Percentiles rank a stretch among this genome's conserved stretches.
phyloP scores from a whole-genome alignment of 2,888 invertebrate species.

The Magallana nippona region DNA sequence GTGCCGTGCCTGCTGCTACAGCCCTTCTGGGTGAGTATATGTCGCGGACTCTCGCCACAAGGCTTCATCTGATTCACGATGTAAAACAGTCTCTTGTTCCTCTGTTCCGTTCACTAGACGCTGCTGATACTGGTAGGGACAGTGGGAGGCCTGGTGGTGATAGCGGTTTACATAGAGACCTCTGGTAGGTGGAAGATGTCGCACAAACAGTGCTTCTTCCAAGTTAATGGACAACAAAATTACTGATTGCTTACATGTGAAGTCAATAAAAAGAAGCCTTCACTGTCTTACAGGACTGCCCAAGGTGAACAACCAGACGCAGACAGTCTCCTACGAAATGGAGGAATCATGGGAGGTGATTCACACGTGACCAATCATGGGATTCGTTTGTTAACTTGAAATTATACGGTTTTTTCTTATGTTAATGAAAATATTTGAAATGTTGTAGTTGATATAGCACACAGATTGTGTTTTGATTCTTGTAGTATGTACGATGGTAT shows the following conservation, averaged over 20 bases:
- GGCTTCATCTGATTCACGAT: neutral
- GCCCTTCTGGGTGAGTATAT: slow-evolving; percentile 75
- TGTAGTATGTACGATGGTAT: slow-evolving; percentile 92
- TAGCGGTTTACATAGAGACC: slow-evolving; percentile 70
- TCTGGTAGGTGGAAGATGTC: slow-evolving; percentile 60
- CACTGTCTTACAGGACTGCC: slow-evolving; percentile 58
- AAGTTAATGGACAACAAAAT: no score
- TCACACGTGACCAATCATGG: neutral
- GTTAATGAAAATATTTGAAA: no score
- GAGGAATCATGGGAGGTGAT: slow-evolving; percentile 64
- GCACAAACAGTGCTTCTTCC: no score
- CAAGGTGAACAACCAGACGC: slow-evolving; percentile 53
- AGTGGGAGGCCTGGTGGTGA: slow-evolving; percentile 58
- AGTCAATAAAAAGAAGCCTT: no score
- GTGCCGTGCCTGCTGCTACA: slow-evolving; percentile 92
- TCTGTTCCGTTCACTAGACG: slow-evolving; percentile 59
- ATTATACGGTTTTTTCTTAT: neutral
- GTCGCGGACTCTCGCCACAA: no score
- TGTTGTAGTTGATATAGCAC: neutral
- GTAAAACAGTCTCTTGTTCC: no score
- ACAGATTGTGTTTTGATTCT: neutral
- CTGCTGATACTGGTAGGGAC: slow-evolving; percentile 59
- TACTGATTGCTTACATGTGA: no score
- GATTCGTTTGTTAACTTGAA: neutral
- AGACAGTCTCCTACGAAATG: slow-evolving; percentile 62